Evolutionary conservation across 2,113 vertebrate genomes (phyloP).

Genomic region (Ictalurus furcatus): DNA sequence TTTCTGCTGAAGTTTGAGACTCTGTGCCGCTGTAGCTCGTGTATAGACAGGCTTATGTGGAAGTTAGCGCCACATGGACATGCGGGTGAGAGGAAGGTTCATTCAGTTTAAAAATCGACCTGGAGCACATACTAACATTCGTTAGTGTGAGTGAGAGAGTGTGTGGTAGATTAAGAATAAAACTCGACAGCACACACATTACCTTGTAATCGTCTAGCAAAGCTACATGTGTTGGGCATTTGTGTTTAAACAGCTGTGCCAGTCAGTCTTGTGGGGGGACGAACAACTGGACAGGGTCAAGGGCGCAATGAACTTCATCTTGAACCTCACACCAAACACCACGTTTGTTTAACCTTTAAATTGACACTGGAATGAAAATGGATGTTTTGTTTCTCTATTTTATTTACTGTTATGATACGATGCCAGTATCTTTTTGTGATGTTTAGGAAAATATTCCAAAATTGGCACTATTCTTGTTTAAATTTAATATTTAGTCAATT

Average conservation of each 20-base stretch:
- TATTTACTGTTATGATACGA: neutral
- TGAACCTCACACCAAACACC: neutral
- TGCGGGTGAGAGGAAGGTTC: too few species aligned
- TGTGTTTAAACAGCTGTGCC: neutral
- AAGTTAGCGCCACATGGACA: too few species aligned
- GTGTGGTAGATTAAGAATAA: too few species aligned
- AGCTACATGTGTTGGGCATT: neutral
- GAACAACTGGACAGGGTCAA: neutral
- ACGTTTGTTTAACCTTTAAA: neutral
- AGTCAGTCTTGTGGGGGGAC: neutral
- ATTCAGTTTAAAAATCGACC: neutral
- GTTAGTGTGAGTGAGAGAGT: neutral
- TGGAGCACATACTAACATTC: neutral
- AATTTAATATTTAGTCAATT: too few species aligned
- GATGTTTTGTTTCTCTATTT: neutral
- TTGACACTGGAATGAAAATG: neutral
- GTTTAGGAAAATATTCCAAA: too few species aligned
- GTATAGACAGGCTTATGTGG: too few species aligned
- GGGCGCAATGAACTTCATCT: neutral
- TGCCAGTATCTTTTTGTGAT: neutral
- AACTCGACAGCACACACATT: neutral
- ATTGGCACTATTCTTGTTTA: too few species aligned
- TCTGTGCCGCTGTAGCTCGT: neutral
- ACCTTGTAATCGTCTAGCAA: neutral
- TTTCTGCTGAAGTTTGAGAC: neutral